phyloP scores from a whole-genome alignment of 2,888 invertebrate genomes.

The Dicycla oo region DNA sequence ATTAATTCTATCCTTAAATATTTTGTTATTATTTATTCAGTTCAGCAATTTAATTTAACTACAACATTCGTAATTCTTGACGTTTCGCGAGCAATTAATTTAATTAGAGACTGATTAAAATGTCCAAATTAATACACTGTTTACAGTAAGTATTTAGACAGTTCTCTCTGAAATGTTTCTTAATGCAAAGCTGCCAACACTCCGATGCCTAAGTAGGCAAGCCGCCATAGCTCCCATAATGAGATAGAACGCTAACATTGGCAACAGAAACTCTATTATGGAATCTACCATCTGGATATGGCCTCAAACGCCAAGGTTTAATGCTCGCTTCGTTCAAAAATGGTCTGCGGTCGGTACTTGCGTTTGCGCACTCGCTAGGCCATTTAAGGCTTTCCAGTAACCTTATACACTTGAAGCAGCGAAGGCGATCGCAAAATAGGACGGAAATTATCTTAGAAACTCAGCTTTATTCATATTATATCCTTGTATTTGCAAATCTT shows the following conservation, averaged over 20 bases:
- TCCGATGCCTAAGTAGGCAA: conserved; percentile 21
- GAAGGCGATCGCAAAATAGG: conserved; percentile 76
- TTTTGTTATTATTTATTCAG: conserved; percentile 20
- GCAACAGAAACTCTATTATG: conserved; percentile 62
- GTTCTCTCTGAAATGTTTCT: conserved; percentile 11
- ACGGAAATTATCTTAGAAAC: conserved; percentile 65
- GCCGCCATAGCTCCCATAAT: conserved; percentile 45
- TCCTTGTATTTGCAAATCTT: conserved; percentile 22
- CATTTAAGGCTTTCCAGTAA: conserved; percentile 84
- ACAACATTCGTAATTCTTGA: conserved; percentile 1
- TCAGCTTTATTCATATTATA: conserved; percentile 13
- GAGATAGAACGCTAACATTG: conserved; percentile 59
- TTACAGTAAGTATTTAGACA: neutral
- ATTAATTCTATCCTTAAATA: conserved; percentile 11
- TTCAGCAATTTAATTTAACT: conserved; percentile 13
- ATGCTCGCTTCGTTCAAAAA: conserved; percentile 80
- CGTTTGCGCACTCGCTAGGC: conserved; percentile 77
- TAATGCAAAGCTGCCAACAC: neutral
- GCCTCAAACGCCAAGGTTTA: conserved; percentile 75
- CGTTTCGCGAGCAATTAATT: conserved; percentile 8
- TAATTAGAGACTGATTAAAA: conserved; percentile 9
- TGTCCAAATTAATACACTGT: conserved; percentile 4
- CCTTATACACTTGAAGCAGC: conserved; percentile 77
- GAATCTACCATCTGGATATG: conserved; percentile 70
- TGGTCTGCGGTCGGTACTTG: conserved; percentile 76